Base-by-base conservation (phyloP, 2,888 invertebrate genomes). In the Drosophila multiciliata region DNA sequence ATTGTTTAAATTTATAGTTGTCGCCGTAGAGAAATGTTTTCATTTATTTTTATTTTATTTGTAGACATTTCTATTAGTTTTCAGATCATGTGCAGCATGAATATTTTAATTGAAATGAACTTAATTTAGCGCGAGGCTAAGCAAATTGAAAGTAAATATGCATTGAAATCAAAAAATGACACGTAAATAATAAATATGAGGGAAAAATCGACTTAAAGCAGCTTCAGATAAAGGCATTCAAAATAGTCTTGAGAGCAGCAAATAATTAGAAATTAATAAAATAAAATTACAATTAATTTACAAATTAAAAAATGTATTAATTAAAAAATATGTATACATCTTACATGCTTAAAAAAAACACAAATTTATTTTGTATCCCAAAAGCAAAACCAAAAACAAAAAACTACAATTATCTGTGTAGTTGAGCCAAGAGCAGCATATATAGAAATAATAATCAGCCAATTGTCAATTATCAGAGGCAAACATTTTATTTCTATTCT, bases 71-170 rank as follows among this genome's bases (percentile, higher is more conserved):
- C 60, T 63, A 69, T 82, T 66, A 64, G 52, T 73, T 66, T 71
- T 62, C 75, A 67, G 66, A 62, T 62, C 49, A 57, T 55, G 50
- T 45, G 59, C 26, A 40, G 49, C 75, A 75, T 73, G 70, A 63
- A 72, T 74, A 75, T 73, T 91, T 92, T 91, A 92, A 92, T 92
- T 91, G 82, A 91, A 91, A 90, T 92, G 90, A 92, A 92, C 92
- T 91, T 90, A 90, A 92, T 91, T 90, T 87, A 88, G 92, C 87
- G 87, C 92, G 92, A 92, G 92, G 92, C 82, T 92, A 90, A 87
- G 80, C 80, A 80, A 91, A 91, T 91, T 92, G 91, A 92, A 91
- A 92, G 92, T 90, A 89, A 90, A 87, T 87, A 72, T 82, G 83
- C 66, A 75, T 50, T 61, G 48, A 61, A 61, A 53, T 52, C 40